A percentile compares a stretch with the other conserved stretches of the same genome.
Evolutionary conservation across 2,888 invertebrate species (phyloP).

Genomic region (Linnaemya vulpina): DNA sequence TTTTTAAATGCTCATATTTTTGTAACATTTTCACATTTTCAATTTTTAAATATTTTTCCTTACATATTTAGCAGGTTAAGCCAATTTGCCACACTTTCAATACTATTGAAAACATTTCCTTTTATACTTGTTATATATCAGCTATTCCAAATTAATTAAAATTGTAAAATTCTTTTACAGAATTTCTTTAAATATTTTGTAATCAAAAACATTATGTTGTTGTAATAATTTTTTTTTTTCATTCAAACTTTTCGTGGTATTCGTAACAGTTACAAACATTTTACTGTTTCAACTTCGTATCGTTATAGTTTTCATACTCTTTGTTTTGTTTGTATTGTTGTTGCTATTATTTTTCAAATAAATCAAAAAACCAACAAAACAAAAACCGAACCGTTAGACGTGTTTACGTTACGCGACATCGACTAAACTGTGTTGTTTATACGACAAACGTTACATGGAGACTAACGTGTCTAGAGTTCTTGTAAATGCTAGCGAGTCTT

Average conservation of each 20-base stretch:
- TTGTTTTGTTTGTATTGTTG: conserved; percentile 33
- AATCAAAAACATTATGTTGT: conserved; percentile 9
- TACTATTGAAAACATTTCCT: background rate
- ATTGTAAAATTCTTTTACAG: conserved; percentile 24
- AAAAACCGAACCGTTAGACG: conserved; percentile 66
- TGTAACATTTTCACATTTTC: background rate
- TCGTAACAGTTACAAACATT: conserved; percentile 38
- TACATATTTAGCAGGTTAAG: background rate
- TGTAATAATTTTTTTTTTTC: background rate
- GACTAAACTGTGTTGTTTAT: conserved; percentile 75
- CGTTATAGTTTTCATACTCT: conserved; percentile 41
- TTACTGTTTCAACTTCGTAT: conserved; percentile 44
- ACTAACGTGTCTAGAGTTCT: conserved; percentile 74
- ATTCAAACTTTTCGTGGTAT: conserved; percentile 19
- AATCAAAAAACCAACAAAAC: conserved; percentile 58
- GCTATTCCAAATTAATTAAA: background rate
- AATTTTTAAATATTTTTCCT: background rate
- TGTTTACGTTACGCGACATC: conserved; percentile 64
- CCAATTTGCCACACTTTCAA: background rate
- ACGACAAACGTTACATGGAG: conserved; percentile 79
- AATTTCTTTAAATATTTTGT: conserved; percentile 15
- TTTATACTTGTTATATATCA: background rate
- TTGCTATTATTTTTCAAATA: conserved; percentile 48
- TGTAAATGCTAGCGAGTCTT: conserved; percentile 72
- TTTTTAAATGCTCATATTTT: background rate